A percentile compares a stretch with the other conserved stretches of the same genome.
phyloP scores from a whole-genome alignment of 2,797 vertebrate species.

The Platalea minor region DNA sequence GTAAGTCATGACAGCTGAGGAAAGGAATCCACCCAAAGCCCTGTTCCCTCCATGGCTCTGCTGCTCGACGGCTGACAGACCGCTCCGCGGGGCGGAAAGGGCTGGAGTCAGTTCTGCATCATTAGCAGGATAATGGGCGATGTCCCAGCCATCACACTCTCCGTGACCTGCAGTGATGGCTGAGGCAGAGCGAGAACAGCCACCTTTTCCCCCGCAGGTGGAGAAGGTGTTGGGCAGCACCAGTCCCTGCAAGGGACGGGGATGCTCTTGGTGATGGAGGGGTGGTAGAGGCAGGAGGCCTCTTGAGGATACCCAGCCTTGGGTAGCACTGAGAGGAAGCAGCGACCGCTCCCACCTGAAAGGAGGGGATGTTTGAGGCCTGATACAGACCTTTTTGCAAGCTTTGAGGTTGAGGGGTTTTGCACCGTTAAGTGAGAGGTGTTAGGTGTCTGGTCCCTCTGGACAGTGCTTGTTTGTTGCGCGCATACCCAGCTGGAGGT shows the following conservation, averaged over 20 bases:
- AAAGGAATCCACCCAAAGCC: slow-evolving; percentile 9
- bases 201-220: not conserved
- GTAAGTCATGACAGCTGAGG: slow-evolving; percentile 43
- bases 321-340: not conserved
- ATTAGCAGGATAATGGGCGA: not conserved
- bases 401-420: not conserved
- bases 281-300: not conserved
- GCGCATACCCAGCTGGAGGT: not conserved
- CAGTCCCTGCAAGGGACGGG: rapidly evolving
- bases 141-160: not conserved
- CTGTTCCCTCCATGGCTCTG: not conserved
- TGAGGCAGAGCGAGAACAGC: not conserved
- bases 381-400: not conserved
- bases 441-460: not conserved
- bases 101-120: not conserved
- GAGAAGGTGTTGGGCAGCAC: rapidly evolving
- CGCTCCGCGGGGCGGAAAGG: not conserved
- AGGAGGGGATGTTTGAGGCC: not conserved
- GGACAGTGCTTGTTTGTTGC: not conserved
- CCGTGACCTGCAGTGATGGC: not conserved
- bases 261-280: not conserved
- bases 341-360: not conserved
- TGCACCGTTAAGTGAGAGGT: not conserved
- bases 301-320: not conserved
- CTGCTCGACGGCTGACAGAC: not conserved